Evolutionary conservation across 2,113 vertebrate species (phyloP).

Genomic region (Mormyrus iriodes): DNA sequence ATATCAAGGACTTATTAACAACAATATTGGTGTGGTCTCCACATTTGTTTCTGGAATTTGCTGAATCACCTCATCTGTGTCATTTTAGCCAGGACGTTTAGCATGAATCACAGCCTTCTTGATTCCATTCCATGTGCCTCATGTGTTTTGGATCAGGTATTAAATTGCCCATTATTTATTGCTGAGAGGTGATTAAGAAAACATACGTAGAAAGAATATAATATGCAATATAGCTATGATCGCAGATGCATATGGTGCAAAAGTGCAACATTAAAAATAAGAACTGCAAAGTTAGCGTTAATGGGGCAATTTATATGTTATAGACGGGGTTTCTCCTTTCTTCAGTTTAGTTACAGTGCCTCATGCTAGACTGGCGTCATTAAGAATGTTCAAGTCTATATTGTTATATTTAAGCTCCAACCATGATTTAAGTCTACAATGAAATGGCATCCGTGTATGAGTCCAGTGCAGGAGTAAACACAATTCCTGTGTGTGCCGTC

Average conservation of each 20-base stretch:
- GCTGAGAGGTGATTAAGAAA: background rate
- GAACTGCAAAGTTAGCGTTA: background rate
- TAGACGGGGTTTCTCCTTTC: background rate
- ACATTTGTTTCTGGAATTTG: slow-evolving; percentile 11
- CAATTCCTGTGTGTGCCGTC: background rate
- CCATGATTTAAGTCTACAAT: background rate
- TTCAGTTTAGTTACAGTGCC: background rate
- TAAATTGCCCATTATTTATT: slow-evolving; percentile 8
- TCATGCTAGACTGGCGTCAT: background rate
- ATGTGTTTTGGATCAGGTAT: slow-evolving; percentile 13
- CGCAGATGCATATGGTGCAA: background rate
- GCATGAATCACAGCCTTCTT: background rate
- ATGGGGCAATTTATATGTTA: background rate
- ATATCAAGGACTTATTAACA: background rate
- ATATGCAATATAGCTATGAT: background rate
- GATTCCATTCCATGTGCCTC: background rate
- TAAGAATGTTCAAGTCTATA: background rate
- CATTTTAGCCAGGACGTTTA: background rate
- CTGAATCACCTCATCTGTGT: slow-evolving; percentile 5
- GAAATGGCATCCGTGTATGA: background rate
- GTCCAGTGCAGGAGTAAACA: background rate
- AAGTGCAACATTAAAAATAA: background rate
- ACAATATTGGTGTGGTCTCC: background rate
- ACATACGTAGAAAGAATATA: slow-evolving; percentile 4
- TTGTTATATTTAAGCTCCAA: background rate